Base-by-base conservation (phyloP, 2,888 invertebrate genomes). In the Cotesia congregata region DNA sequence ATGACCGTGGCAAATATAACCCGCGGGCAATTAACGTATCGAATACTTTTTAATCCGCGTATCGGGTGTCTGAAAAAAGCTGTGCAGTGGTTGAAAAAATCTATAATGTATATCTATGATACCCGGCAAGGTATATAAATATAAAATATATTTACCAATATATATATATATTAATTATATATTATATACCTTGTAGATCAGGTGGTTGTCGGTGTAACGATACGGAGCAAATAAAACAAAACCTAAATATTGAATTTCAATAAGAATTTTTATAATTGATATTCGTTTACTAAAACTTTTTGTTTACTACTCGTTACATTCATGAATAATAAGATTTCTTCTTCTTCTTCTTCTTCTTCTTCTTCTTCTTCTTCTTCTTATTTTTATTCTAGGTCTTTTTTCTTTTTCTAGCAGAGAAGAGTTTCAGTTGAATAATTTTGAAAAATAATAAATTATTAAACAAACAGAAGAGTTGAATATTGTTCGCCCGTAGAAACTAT, bases 11-110 rank as follows among this genome's bases (percentile, higher is more conserved):
- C 20, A 65, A 65, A 65, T 65, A 65, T 20, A 65, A 74, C 40
- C 68, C 74, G 69, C n/a, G 68, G 62, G 64, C 69, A 68, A 62
- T 74, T 65, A 65, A 69, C 59, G 65, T 69, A 74, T 68, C 61
- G 74, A 62, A 74, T 69, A 50, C 67, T 74, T 74, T 74, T 74
- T 74, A 74, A 74, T 74, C 69, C 74, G 41, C 61, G 41, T 68
- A 68, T 64, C 68, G 69, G 69, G 69, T 74, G 74, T 74, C 61
- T 68, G 69, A 69, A 68, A 74, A 68, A 65, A 65, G 38, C 50
- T 50, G 50, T 50, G 50, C 12, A 1, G 50, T 12, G 50, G 50
- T 50, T 12, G 3, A 12, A 50, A 50, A 50, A 50, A 50, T 50
- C 30, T 4, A 30, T 30, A 30, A 50, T 50, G 7, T 50, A 50